A percentile compares a stretch with the other conserved stretches of the same genome.
Conservation (phyloP, 2,888 invertebrate species). For the Rhabditophanes sp. region DNA sequence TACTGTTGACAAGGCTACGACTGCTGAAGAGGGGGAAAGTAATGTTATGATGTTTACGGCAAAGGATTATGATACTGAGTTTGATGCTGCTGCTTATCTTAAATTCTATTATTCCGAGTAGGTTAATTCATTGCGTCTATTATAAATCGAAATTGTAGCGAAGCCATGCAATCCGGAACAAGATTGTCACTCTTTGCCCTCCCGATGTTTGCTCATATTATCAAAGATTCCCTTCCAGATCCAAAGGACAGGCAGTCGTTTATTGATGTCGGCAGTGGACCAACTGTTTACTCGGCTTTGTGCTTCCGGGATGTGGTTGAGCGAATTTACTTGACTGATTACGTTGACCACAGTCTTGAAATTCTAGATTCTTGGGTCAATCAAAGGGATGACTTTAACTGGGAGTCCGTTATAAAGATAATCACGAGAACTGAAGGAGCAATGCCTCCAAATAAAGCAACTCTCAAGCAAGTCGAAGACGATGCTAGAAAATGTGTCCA, state of each 20-base stretch:
- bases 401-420: slow-evolving; percentile 25
- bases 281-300: slow-evolving; percentile 34
- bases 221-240: slow-evolving; percentile 12
- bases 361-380: slow-evolving; percentile 18
- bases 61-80: slow-evolving; percentile 26
- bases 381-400: slow-evolving; percentile 17
- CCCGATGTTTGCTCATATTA: slow-evolving; percentile 32
- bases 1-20: no score
- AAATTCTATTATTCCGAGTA: slow-evolving; percentile 37
- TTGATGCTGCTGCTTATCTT: slow-evolving; percentile 34
- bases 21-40: no score
- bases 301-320: slow-evolving; percentile 32
- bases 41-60: slow-evolving; percentile 12
- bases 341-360: slow-evolving; percentile 23
- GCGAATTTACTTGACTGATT: slow-evolving; percentile 27
- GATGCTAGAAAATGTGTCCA: slow-evolving; percentile 12
- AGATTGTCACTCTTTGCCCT: slow-evolving; percentile 33
- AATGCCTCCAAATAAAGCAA: slow-evolving; percentile 9
- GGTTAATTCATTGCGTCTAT: slow-evolving; percentile 11
- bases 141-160: slow-evolving; percentile 13
- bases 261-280: slow-evolving; percentile 29
- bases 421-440: slow-evolving; percentile 27
- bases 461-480: slow-evolving; percentile 14
- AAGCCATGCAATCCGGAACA: slow-evolving; percentile 30
- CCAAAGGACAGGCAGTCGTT: slow-evolving; percentile 19